These are phyloP conservation scores for Zaprionus camerounensis DNA, from an alignment of 1,140 invertebrate species.

Conservation along the genomic window DNA sequence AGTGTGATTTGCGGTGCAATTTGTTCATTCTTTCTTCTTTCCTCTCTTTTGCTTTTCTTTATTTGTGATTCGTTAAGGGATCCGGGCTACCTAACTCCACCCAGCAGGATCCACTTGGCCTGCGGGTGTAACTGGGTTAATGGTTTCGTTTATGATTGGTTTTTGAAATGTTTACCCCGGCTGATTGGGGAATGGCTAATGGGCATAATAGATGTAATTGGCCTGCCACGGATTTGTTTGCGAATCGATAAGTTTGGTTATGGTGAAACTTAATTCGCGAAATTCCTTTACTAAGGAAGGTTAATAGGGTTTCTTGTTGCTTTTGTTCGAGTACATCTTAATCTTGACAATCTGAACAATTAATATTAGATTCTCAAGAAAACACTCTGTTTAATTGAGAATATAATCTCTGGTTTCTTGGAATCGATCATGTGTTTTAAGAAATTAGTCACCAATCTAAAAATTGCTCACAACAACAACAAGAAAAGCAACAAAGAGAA, in stretches of 20 bases:
- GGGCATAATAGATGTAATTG: constrained; percentile 47
- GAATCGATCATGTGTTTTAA: constrained; percentile 21
- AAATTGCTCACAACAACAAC: constrained; percentile 9
- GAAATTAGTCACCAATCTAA: constrained; percentile 37
- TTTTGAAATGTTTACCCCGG: constrained; percentile 49
- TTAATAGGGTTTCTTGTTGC: neutral
- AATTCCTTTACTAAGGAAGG: neutral
- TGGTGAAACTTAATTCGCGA: neutral
- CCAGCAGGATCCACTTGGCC: constrained; percentile 12
- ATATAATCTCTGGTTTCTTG: constrained; percentile 22
- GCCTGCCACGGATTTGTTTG: constrained; percentile 38
- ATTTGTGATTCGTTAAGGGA: neutral
- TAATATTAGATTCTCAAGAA: neutral
- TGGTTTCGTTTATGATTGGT: constrained; percentile 62
- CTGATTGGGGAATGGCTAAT: constrained; percentile 43
- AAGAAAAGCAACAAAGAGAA: constrained; percentile 11
- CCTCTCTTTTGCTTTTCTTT: neutral
- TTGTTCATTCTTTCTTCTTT: constrained; percentile 2
- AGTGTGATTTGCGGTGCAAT: constrained; percentile 36
- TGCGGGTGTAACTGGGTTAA: constrained; percentile 57
- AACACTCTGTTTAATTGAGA: constrained; percentile 11
- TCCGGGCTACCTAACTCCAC: neutral
- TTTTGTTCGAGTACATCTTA: neutral
- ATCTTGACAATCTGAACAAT: neutral
- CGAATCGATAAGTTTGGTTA: constrained; percentile 18